Evolutionary conservation across 2,888 invertebrate species (phyloP).

Genomic region (Apamea sordens): DNA sequence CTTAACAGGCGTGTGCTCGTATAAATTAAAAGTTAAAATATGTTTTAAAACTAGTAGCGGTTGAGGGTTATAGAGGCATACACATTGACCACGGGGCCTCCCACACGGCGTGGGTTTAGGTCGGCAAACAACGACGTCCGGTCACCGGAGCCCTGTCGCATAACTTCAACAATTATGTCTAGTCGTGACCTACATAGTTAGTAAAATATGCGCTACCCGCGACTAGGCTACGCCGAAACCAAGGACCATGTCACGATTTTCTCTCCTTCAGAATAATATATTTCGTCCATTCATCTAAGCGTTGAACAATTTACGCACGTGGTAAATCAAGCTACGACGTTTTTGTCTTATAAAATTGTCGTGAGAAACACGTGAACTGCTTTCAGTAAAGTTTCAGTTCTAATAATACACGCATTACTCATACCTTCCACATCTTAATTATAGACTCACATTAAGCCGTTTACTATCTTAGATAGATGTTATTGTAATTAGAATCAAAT

Average conservation of each 20-base stretch:
- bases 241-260: slow-evolving; percentile 58
- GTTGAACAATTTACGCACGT: slow-evolving; percentile 18
- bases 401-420: slow-evolving; percentile 33
- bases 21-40: slow-evolving; percentile 50
- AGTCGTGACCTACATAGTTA: slow-evolving; percentile 72
- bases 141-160: slow-evolving; percentile 78
- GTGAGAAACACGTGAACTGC: slow-evolving; percentile 2
- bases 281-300: slow-evolving; percentile 18
- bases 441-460: slow-evolving; percentile 44
- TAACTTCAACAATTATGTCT: slow-evolving; percentile 73
- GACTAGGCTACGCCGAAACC: slow-evolving; percentile 60
- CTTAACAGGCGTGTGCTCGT: slow-evolving; percentile 25
- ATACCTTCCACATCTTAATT: slow-evolving; percentile 40
- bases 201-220: slow-evolving; percentile 59
- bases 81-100: slow-evolving; percentile 72
- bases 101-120: slow-evolving; percentile 83
- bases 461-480: slow-evolving; percentile 47
- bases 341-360: slow-evolving; percentile 1
- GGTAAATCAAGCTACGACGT: neutral
- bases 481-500: slow-evolving; percentile 54
- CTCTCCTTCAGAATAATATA: slow-evolving; percentile 24
- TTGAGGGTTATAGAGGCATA: slow-evolving; percentile 54
- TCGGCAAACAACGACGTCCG: slow-evolving; percentile 87
- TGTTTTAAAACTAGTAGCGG: slow-evolving; percentile 56
- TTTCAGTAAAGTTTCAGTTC: slow-evolving; percentile 11